These are phyloP conservation scores for Coelogynopora nodosa DNA, from an alignment of 2,888 invertebrate species.

Conservation along the genomic window DNA sequence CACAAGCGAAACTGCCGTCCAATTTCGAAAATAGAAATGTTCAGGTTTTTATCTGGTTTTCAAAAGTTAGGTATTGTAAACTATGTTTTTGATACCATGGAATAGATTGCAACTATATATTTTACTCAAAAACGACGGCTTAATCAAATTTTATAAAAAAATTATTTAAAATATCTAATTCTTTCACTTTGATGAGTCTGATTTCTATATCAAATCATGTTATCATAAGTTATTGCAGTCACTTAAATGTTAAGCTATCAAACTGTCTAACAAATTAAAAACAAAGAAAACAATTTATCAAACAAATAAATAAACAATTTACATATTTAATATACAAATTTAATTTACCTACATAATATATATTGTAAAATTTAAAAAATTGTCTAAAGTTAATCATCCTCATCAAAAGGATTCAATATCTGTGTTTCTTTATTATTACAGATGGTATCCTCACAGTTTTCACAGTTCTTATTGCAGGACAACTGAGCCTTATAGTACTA, in stretches of 20 bases:
- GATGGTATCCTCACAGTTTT: constrained; percentile 1
- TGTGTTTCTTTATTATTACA: constrained; percentile 24
- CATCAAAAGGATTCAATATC: constrained; percentile 17
- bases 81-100: background rate
- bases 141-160: background rate
- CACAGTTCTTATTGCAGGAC: constrained; percentile 23
- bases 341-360: background rate
- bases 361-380: background rate
- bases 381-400: constrained; percentile 23
- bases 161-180: too few species aligned
- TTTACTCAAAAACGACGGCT: background rate
- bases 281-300: background rate
- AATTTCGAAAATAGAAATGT: background rate
- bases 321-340: background rate
- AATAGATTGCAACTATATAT: background rate
- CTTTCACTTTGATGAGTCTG: background rate
- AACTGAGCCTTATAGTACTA: background rate
- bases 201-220: background rate
- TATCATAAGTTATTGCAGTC: background rate
- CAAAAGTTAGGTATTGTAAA: background rate
- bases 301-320: background rate
- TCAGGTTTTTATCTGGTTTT: background rate
- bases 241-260: background rate
- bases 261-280: background rate
- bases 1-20: background rate